phyloP scores from a whole-genome alignment of 2,888 invertebrate species.

The Macroteleia sp. region DNA sequence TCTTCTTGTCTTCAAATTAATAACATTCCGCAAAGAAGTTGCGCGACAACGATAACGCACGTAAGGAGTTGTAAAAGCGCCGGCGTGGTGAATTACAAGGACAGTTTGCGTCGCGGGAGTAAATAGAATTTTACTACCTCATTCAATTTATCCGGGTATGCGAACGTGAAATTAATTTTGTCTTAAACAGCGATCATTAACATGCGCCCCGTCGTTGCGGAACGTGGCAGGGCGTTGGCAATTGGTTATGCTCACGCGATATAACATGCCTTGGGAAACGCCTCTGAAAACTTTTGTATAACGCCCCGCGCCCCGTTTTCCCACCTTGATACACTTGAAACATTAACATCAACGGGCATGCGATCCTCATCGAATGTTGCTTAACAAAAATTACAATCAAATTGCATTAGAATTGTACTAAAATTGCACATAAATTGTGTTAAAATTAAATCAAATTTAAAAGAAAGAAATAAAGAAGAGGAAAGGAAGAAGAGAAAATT shows the following conservation, averaged over 20 bases:
- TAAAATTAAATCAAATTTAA: too few relatives aligned
- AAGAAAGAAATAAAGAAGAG: too few relatives aligned
- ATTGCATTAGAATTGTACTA: too few relatives aligned
- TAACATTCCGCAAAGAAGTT: constrained; percentile 32
- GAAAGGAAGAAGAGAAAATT: too few relatives aligned
- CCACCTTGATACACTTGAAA: constrained; percentile 43
- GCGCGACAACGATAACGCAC: constrained; percentile 41
- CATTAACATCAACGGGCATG: constrained; percentile 64
- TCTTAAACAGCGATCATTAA: constrained; percentile 66
- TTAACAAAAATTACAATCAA: constrained; percentile 7
- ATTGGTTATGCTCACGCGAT: constrained; percentile 68
- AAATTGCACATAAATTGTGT: too few relatives aligned
- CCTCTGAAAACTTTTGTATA: constrained; percentile 56
- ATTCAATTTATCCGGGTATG: constrained; percentile 65
- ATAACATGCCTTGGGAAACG: constrained; percentile 62
- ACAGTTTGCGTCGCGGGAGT: constrained; percentile 56
- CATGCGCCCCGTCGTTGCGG: constrained; percentile 48
- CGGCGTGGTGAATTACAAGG: constrained; percentile 45
- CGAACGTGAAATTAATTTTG: constrained; percentile 70
- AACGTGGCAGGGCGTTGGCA: constrained; percentile 47
- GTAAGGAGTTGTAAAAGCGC: constrained; percentile 53
- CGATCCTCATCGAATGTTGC: constrained; percentile 43
- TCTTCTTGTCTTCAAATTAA: too few relatives aligned
- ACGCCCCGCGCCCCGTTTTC: not conserved
- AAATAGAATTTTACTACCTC: constrained; percentile 62